Base-by-base conservation (phyloP, 2,113 vertebrate genomes). In the Electrona antarctica region DNA sequence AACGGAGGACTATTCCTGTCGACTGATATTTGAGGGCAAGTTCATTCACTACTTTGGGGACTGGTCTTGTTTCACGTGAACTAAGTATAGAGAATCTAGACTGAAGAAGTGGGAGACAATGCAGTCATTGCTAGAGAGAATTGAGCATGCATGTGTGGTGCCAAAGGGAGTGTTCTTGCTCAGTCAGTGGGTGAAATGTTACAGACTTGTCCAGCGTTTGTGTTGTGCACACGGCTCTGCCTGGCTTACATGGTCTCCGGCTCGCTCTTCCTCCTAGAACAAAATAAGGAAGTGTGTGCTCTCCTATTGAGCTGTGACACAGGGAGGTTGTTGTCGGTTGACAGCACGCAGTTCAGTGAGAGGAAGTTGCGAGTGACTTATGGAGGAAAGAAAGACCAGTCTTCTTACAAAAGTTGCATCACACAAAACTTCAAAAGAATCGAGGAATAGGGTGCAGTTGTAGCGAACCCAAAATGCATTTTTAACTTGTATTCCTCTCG, bases 261-360 rank as follows among this genome's bases (percentile, higher is more conserved):
- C 50, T 79, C 8, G 64, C 74, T 80, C 83, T 88, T 88, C 83
- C 83, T 78, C 59, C 13, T 69, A 46, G 68, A 87, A 88, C 83
- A 90, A 91, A 90, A 87, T 77, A 74, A 88, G 85, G 87, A 90
- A 90, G 87, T 81, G 65, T 69, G 7, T 55, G 11, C 69, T 85
- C 81, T 86, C 72, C 57, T 84, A 74, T 83, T 75, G 75, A 67
- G 65, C 84, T 86, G 83, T 81, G 75, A 88, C 87, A 84, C 68
- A 71, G 64, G 77, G 81, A 68, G 82, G 83, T 86, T 74, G 69
- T 77, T 80, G 80, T 82, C 82, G 73, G 83, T 77, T 68, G 85
- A 81, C 81, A 82, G 80, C 77, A 74, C 56, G 61, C 78, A 67
- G 83, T 73, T 90, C 64, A 46, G 73, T 28, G 70, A 87, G 66